These are phyloP conservation scores for Procambarus clarkii DNA, from an alignment of 1,140 invertebrate species.

Conservation along the genomic window DNA sequence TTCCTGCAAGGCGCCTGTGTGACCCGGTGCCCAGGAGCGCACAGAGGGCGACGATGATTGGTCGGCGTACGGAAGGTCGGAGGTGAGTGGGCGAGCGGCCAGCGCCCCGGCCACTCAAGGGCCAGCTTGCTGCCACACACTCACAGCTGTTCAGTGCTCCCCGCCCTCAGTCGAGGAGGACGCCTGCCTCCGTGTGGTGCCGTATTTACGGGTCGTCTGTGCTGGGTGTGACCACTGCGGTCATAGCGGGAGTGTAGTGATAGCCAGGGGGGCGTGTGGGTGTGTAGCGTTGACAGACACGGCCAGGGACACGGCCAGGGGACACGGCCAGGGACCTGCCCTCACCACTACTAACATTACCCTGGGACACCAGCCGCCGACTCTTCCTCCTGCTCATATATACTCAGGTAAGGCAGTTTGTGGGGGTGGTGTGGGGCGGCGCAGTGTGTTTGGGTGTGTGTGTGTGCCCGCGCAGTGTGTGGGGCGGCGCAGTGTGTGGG, in stretches of 20 bases:
- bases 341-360: neutral
- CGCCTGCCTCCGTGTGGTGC: neutral
- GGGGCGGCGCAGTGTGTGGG: no score
- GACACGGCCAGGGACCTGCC: neutral
- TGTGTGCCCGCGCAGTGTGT: no score
- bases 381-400: neutral
- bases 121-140: neutral
- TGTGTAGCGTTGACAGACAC: neutral
- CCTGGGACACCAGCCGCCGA: neutral
- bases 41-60: conserved; percentile 14
- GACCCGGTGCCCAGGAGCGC: conserved; percentile 27
- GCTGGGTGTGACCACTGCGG: neutral
- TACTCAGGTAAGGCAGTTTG: neutral
- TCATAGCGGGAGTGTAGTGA: neutral
- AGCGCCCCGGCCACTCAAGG: conserved; percentile 7
- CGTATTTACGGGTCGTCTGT: neutral
- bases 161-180: neutral
- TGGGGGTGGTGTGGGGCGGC: neutral
- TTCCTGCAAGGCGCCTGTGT: conserved; percentile 26
- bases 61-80: neutral
- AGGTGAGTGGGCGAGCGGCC: neutral
- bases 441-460: no score
- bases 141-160: conserved; percentile 34
- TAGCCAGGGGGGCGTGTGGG: neutral
- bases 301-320: neutral